Percentiles rank a stretch among this genome's conserved stretches.
These are phyloP conservation scores for Rotaria magnacalcarata DNA, from an alignment of 2,888 invertebrate species.

Conservation along the genomic window DNA sequence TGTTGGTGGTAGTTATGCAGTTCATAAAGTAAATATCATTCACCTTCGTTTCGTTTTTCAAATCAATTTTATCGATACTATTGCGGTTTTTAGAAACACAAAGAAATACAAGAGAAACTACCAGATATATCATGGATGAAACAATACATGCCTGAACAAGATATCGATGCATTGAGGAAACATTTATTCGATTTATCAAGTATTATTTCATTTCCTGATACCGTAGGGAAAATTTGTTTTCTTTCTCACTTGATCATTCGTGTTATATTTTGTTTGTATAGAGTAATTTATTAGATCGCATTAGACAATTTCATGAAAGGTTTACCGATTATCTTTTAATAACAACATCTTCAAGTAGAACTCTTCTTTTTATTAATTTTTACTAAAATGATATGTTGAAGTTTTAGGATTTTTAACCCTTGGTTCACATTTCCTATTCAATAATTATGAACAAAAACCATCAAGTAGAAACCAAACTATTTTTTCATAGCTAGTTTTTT, in stretches of 20 bases:
- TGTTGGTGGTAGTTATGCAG: conserved; percentile 82
- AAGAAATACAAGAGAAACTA: conserved; percentile 84
- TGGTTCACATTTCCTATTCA: neutral
- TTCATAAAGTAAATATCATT: conserved; percentile 71
- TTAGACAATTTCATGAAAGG: neutral
- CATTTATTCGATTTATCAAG: neutral
- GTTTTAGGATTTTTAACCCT: neutral
- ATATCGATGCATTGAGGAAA: neutral
- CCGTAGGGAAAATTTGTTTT: neutral
- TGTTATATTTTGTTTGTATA: neutral
- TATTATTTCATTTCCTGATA: neutral
- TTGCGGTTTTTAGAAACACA: conserved; percentile 69
- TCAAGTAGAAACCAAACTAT: neutral
- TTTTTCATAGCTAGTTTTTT: neutral
- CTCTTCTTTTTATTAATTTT: neutral
- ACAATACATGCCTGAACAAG: conserved; percentile 62
- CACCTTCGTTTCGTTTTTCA: neutral
- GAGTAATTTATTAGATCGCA: conserved; percentile 5
- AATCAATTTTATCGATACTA: neutral
- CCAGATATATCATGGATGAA: conserved; percentile 86
- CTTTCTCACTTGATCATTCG: neutral
- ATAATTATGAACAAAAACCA: neutral
- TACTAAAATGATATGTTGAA: neutral
- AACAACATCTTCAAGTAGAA: neutral
- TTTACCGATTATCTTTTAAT: neutral